Base-by-base conservation (phyloP, 1,140 invertebrate genomes). In the Frieseomelitta varia region DNA sequence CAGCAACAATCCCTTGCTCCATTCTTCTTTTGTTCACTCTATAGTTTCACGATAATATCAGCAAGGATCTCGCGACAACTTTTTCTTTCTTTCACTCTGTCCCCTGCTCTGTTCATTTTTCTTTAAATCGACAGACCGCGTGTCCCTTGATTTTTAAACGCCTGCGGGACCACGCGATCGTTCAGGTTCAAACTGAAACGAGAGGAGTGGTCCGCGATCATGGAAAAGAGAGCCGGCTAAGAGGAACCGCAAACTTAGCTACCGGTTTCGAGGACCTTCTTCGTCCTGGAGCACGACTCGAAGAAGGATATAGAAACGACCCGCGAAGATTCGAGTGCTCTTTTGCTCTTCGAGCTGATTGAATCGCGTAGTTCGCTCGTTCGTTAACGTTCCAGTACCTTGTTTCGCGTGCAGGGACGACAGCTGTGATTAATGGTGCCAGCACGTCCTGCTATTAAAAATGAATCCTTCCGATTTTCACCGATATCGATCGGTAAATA, bases 81-180 rank as follows among this genome's bases (percentile, higher is more conserved):
- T 47, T 3, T 27, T 17, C 53, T 4, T 12, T 55, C 15, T 17
- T 4, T 24, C 47, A 10, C 4, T 56, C 21, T 51, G 21, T 15
- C 39, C 15, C 47, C 12, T 53, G 19, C 1, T n/a, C 58, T 65
- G 71, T 69, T 77, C 67, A 72, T 71, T 63, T 79, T 84, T 84
- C 75, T 79, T 72, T 79, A 56, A 84, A 34, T 56, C 47, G 4
- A 2, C 58, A 65, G 55, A 39, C 53, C 51, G 67, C 81, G 81
- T 74, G 87, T 89, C 81, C 87, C 86, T 89, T 89, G 85, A 89
- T 89, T 81, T 80, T 68, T 51, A 63, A 27, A 21, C 56, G n/a
- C 24, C 79, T 69, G 71, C 63, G 80, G 63, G 71, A 53, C 77
- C 68, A 80, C 80, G n/a, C 63, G 68, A n/a, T 81, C 81, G 73